Evolutionary conservation across 2,888 invertebrate species (phyloP), one percentile per base, ranked within the genome.

Genomic region (Agonopterix heracliana): DNA sequence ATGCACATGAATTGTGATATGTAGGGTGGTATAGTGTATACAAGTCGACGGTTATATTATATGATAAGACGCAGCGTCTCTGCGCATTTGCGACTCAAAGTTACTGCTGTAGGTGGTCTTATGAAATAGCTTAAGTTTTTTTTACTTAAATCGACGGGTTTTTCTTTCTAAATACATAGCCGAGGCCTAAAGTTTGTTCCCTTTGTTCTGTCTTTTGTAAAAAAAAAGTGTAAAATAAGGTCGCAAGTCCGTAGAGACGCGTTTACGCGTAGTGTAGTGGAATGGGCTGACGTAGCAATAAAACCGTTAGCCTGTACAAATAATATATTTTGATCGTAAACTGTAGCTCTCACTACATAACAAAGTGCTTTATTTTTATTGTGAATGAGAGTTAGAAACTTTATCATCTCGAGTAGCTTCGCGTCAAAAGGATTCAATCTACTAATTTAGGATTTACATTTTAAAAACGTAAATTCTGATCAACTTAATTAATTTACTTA

Each of bases 361-460:
- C 60, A 68, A 77, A 78, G 76, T 76, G 78, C 75, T 76, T 79
- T 78, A 79, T 80, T 77, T 79, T 78, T 71, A 64, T 68, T 63
- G 50, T 59, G 59, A 61, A 64, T 71, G 76, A 74, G 76, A 74
- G 73, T 71, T 35, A 35, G 38, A 38, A 38, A 38, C 38, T n/a
- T 38, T 38, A n/a, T 9, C 48, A 51, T 57, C 49, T 62, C 17
- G 26, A 26, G 42, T 38, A 3, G 72, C 68, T 76, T 71, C 49
- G 69, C 64, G 63, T 62, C 56, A 63, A 59, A 47, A 11, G 50
- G 60, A 48, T 55, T 45, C 49, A 47, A 52, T 46, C n/a, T 40
- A 46, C 10, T 46, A 26, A 26, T 36, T 26, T 26, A 26, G 26
- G 26, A 26, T 26, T 26, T 26, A 26, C 26, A 26, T 26, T 26